Conservation (phyloP, 2,797 vertebrate genomes). For the Peromyscus melanophrys region DNA sequence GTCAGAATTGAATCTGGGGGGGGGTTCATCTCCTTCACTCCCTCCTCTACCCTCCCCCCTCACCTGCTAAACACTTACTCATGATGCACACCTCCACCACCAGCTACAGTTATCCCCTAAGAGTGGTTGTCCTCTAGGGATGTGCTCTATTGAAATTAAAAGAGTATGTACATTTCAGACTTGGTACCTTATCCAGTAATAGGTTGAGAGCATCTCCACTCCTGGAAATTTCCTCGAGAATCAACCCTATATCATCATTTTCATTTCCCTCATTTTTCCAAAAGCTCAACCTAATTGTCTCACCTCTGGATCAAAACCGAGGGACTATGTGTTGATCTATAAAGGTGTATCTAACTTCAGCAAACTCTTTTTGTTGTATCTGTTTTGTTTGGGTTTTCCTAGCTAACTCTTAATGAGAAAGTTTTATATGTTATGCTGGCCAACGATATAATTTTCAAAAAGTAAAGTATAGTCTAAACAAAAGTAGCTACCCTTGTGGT, state of each 20-base stretch:
- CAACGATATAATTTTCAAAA: constrained; percentile 28
- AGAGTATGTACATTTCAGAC: not conserved
- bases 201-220: not conserved
- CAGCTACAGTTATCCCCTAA: not conserved
- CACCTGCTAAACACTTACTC: not conserved
- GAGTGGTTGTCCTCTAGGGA: not conserved
- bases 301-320: not conserved
- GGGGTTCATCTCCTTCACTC: too few relatives aligned
- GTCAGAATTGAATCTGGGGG: not conserved
- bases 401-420: not conserved
- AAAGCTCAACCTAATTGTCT: not conserved
- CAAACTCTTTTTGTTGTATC: not conserved
- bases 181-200: not conserved
- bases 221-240: constrained; percentile 4
- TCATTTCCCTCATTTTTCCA: not conserved
- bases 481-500: not conserved
- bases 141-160: not conserved
- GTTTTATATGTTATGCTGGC: not conserved
- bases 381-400: not conserved
- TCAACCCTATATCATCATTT: constrained; percentile 18
- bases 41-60: not conserved
- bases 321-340: not conserved
- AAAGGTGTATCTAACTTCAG: not conserved
- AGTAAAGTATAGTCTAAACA: constrained; percentile 17
- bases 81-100: not conserved